These are phyloP conservation scores for Gymnoscopelus braueri DNA, from an alignment of 2,797 vertebrate genomes.

Conservation along the genomic window DNA sequence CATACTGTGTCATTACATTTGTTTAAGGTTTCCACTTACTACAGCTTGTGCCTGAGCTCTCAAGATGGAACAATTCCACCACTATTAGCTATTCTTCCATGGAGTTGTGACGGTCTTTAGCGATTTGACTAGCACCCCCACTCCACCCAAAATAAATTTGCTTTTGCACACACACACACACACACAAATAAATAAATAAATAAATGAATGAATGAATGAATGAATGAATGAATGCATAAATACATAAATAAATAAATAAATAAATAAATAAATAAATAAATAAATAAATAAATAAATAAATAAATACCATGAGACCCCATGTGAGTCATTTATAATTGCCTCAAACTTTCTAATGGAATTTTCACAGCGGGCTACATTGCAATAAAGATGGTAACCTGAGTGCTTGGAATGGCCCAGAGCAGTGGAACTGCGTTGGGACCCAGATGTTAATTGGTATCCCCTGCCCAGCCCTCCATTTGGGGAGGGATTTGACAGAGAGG, in stretches of 20 bases:
- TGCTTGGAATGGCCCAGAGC: constrained; percentile 52
- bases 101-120: constrained; percentile 23
- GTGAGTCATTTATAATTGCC: constrained; percentile 61
- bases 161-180: no score
- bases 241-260: no score
- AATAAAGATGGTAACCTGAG: constrained; percentile 49
- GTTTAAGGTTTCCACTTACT: constrained; percentile 42
- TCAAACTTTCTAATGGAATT: constrained; percentile 65
- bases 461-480: constrained; percentile 29
- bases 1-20: constrained; percentile 44
- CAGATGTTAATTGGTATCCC: constrained; percentile 72
- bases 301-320: constrained; percentile 21
- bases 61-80: constrained; percentile 39
- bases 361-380: constrained; percentile 42
- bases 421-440: constrained; percentile 50
- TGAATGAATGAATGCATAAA: no score
- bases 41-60: constrained; percentile 39
- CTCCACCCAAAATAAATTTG: constrained; percentile 17
- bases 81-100: constrained; percentile 22
- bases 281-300: no score
- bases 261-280: no score
- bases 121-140: no score
- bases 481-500: constrained; percentile 56
- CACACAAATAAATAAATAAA: no score
- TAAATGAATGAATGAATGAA: no score